These are phyloP conservation scores for Glandiceps talaboti DNA, from an alignment of 53 echinoderm and acorn worm species.

Conservation along the genomic window DNA sequence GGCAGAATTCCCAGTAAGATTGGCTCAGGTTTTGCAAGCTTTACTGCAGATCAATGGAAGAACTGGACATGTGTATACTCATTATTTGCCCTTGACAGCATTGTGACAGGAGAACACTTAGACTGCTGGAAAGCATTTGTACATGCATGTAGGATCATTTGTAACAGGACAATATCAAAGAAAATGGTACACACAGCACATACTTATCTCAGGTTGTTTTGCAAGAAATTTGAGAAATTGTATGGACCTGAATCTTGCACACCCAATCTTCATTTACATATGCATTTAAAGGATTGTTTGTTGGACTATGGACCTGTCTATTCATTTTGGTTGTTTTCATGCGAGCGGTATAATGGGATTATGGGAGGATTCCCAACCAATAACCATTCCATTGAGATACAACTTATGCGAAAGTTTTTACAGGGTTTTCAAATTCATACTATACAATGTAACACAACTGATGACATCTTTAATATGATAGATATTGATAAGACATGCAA, in stretches of 20 bases:
- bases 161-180: background rate
- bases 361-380: background rate
- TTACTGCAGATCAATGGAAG: background rate
- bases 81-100: background rate
- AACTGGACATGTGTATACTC: background rate
- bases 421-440: background rate
- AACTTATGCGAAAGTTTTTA: background rate
- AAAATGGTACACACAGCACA: background rate
- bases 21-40: background rate
- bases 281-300: background rate
- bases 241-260: background rate
- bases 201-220: background rate
- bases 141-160: background rate
- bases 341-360: background rate
- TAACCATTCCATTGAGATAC: background rate
- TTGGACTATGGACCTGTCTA: background rate
- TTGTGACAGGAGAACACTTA: background rate
- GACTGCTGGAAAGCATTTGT: background rate
- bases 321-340: background rate
- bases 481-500: background rate
- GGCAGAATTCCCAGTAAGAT: constrained; percentile 17
- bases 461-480: too few relatives aligned
- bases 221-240: background rate
- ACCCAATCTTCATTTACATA: background rate
- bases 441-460: background rate